phyloP scores from a whole-genome alignment of 2,888 invertebrate species.

The Galeopsomyia nigrocyanea region DNA sequence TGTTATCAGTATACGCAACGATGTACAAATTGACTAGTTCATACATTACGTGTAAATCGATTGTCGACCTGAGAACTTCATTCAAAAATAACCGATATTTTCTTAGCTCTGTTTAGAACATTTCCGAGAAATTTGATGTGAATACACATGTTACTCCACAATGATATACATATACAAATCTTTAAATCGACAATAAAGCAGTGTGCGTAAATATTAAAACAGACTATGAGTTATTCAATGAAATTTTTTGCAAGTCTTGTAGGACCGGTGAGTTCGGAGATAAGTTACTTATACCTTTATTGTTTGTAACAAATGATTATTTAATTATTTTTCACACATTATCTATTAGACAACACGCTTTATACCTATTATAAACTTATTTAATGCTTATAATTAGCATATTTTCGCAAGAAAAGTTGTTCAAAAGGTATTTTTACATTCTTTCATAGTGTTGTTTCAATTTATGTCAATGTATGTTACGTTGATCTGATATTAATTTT shows the following conservation, averaged over 20 bases:
- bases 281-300: conserved; percentile 53
- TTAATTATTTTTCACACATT: background rate
- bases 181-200: conserved; percentile 58
- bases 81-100: background rate
- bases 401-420: background rate
- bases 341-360: conserved; percentile 53
- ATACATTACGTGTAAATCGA: too few relatives aligned
- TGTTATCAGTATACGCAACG: too few relatives aligned
- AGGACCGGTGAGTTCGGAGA: conserved; percentile 59
- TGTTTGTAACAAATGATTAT: background rate
- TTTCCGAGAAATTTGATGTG: conserved; percentile 45
- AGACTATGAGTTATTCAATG: conserved; percentile 44
- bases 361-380: background rate
- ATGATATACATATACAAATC: conserved; percentile 10
- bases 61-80: too few relatives aligned
- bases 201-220: conserved; percentile 48
- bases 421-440: background rate
- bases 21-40: too few relatives aligned
- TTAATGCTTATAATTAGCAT: too few relatives aligned
- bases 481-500: too few relatives aligned
- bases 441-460: too few relatives aligned
- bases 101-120: conserved; percentile 58
- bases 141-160: conserved; percentile 37
- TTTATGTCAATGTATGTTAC: too few relatives aligned
- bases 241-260: conserved; percentile 53